Conservation (phyloP, 1,140 invertebrate genomes). For the Hirudo medicinalis region DNA sequence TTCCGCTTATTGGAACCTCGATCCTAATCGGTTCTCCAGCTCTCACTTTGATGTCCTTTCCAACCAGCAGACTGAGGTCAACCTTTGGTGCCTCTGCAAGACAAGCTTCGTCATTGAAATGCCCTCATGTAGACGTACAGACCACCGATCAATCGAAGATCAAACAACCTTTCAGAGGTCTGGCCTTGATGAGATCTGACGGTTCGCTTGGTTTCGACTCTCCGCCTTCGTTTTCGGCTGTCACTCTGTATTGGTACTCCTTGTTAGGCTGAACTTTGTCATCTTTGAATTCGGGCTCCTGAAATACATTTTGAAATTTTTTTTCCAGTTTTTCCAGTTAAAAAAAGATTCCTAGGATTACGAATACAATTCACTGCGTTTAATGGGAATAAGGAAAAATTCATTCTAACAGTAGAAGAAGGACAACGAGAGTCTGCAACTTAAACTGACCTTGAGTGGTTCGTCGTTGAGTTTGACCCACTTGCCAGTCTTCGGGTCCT, state of each 20-base stretch:
- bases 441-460: slow-evolving; percentile 39
- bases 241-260: slow-evolving; percentile 91
- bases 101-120: neutral
- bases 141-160: too few relatives aligned
- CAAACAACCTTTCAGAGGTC: slow-evolving; percentile 65
- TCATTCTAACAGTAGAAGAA: too few relatives aligned
- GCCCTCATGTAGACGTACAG: neutral
- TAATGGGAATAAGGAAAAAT: too few relatives aligned
- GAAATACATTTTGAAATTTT: neutral
- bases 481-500: slow-evolving; percentile 78
- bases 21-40: slow-evolving; percentile 93
- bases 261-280: slow-evolving; percentile 84
- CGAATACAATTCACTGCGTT: too few relatives aligned
- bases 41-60: slow-evolving; percentile 82
- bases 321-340: too few relatives aligned
- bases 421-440: neutral
- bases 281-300: slow-evolving; percentile 64
- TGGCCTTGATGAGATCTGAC: slow-evolving; percentile 72
- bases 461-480: slow-evolving; percentile 85
- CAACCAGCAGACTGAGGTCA: slow-evolving; percentile 64
- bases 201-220: slow-evolving; percentile 80
- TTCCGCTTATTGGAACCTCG: slow-evolving; percentile 78
- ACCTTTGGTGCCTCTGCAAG: slow-evolving; percentile 76
- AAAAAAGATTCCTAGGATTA: too few relatives aligned
- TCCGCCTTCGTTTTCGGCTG: slow-evolving; percentile 86